Evolutionary conservation across 1,140 invertebrate genomes (phyloP).

Genomic region (Protaetia brevitarsis): DNA sequence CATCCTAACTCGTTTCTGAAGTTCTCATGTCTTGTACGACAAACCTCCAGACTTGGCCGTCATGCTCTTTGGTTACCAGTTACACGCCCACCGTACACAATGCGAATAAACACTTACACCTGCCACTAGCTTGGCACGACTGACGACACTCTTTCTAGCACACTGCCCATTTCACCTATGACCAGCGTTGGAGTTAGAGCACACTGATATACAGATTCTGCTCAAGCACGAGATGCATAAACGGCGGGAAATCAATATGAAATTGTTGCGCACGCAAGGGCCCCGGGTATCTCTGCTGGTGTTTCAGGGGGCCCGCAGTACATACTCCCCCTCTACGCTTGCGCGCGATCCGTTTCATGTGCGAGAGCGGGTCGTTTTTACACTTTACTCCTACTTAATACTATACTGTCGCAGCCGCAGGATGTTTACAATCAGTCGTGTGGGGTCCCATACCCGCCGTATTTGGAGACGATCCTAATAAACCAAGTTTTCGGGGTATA

Average conservation of each 20-base stretch:
- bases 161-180: conserved; percentile 35
- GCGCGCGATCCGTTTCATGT: conserved; percentile 8
- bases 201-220: conserved; percentile 1
- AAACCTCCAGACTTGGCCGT: conserved; percentile 41
- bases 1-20: conserved; percentile 36
- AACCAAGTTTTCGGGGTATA: background rate
- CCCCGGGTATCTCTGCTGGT: conserved; percentile 25
- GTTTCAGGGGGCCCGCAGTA: conserved; percentile 24
- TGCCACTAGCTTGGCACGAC: conserved; percentile 38
- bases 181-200: background rate
- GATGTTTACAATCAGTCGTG: conserved; percentile 10
- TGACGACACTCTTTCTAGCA: conserved; percentile 31
- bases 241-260: conserved; percentile 24
- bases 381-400: conserved; percentile 11
- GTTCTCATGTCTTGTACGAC: conserved; percentile 37
- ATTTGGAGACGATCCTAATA: background rate
- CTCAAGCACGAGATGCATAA: conserved; percentile 2
- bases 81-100: conserved; percentile 29
- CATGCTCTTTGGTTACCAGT: conserved; percentile 34
- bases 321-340: conserved; percentile 12
- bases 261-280: conserved; percentile 19
- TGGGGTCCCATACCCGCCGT: background rate
- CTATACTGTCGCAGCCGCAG: conserved; percentile 6
- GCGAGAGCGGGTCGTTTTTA: background rate
- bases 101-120: conserved; percentile 25